Evolutionary conservation across 2,797 vertebrate genomes (phyloP), one percentile per base, ranked within the genome.

Genomic region (Sebastes nivosus): DNA sequence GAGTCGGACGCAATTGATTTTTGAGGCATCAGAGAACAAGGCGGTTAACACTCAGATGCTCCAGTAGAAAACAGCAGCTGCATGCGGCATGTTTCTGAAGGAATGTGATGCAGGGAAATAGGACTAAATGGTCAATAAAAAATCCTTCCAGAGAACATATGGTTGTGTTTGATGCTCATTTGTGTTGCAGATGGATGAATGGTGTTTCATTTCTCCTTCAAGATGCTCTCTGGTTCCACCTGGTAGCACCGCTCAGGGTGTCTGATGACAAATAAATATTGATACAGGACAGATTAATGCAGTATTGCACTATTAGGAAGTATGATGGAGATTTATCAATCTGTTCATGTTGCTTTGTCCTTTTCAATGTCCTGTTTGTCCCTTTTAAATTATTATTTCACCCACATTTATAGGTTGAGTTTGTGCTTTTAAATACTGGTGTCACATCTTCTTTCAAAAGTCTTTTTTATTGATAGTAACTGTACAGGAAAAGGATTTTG

Each of bases 191-290:
- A 63, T 80, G 80, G 76, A 75, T 36, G 18, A 52, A 77, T 59
- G 42, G 18, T 24, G 22, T 77, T 25, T 81, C 58, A 34, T 63
- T 84, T 66, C 30, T 75, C 50, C 22, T 13, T 64, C 34, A 69
- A 61, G 72, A 79, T 58, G 29, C 32, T 82, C 30, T 0, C 70
- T 68, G 58, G 42, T 73, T 76, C 46, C 34, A 77, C 78, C 42
- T 83, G 73, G 60, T 54, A 67, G 77, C 63, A 16, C 30, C 0
- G 12, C 55, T 79, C 38, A 22, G 11, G 38, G 7, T 27, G 60
- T 54, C 32, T 18, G 61, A 83, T 75, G 65, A 67, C 18, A 42
- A 85, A 78, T 85, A 77, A 67, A 87, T 88, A 84, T 83, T 78
- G 29, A 78, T 76, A 70, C 27, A 50, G 34, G 58, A 64, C 72